Conservation (phyloP, 2,888 invertebrate genomes). For the Stenichneumon culpator region DNA sequence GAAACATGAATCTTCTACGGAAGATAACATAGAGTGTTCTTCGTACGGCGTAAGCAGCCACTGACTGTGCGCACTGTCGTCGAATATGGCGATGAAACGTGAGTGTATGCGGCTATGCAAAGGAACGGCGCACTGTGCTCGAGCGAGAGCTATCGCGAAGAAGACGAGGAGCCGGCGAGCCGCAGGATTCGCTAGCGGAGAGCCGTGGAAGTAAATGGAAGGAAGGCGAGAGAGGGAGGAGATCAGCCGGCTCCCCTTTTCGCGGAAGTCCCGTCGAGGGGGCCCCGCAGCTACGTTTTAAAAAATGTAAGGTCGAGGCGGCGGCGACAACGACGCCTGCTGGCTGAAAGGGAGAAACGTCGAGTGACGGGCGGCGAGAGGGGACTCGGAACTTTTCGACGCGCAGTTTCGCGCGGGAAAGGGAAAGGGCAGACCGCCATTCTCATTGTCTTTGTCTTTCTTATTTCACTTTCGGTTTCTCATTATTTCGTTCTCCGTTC, state of each 20-base stretch:
- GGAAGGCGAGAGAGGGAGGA: background rate
- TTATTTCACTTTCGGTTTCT: conserved; percentile 9
- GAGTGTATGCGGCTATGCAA: background rate
- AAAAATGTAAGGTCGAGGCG: conserved; percentile 9
- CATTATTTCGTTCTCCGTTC: conserved; percentile 1
- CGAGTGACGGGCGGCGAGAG: background rate
- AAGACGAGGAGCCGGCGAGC: background rate
- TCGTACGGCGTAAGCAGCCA: background rate
- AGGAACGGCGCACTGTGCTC: background rate
- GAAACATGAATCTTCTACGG: background rate
- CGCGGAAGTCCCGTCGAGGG: conserved; percentile 6
- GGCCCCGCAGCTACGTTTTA: background rate
- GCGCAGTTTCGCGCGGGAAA: conserved; percentile 30
- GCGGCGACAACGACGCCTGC: conserved; percentile 25
- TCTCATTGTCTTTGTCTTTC: conserved; percentile 11
- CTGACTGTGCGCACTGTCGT: background rate
- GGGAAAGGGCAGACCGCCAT: background rate
- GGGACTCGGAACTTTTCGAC: conserved; percentile 1
- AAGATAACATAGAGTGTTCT: background rate
- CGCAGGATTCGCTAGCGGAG: conserved; percentile 11
- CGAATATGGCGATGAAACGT: background rate
- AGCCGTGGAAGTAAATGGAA: background rate
- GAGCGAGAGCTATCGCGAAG: background rate
- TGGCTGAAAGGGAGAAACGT: conserved; percentile 27
- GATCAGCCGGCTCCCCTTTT: conserved; percentile 8